These are phyloP conservation scores for Tylochromis polylepis DNA, from an alignment of 2,113 vertebrate genomes.

Conservation along the genomic window DNA sequence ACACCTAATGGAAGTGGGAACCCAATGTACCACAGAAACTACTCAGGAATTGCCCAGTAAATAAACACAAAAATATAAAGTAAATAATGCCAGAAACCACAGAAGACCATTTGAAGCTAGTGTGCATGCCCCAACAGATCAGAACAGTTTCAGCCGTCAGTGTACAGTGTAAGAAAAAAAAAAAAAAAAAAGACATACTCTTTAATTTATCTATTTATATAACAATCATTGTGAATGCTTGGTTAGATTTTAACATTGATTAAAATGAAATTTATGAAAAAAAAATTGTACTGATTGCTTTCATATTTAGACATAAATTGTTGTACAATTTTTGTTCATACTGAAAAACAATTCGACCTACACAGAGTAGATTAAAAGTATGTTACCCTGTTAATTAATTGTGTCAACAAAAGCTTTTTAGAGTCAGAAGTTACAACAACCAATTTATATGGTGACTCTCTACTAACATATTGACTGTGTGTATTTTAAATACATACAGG, in stretches of 20 bases:
- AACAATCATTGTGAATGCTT: background rate
- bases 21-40: background rate
- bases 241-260: background rate
- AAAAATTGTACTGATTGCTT: background rate
- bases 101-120: background rate
- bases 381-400: background rate
- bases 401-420: background rate
- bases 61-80: background rate
- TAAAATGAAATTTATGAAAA: background rate
- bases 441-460: background rate
- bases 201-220: background rate
- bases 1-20: background rate
- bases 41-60: background rate
- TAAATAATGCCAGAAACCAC: background rate
- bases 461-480: background rate
- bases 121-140: background rate
- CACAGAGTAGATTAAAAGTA: background rate
- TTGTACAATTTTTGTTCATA: background rate
- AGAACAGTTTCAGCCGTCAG: background rate
- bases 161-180: background rate
- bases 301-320: too few species aligned
- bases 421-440: background rate
- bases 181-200: background rate
- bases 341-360: background rate
- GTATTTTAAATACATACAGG: background rate